Evolutionary conservation across 2,113 vertebrate genomes (phyloP).

Genomic region (Larimichthys polyactis): DNA sequence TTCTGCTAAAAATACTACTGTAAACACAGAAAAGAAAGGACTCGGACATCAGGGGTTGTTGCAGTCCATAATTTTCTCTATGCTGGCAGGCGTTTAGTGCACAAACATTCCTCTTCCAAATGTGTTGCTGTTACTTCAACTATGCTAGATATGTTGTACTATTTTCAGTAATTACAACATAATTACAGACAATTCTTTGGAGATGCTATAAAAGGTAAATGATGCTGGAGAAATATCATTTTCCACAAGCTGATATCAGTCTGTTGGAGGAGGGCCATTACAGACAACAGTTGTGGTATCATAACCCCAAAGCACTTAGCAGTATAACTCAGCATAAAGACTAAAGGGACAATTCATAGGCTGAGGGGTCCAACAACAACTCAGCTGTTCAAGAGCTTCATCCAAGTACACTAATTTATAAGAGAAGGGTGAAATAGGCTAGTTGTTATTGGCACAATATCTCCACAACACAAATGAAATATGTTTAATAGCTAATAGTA

Average conservation of each 20-base stretch:
- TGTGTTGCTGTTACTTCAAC: constrained; percentile 20
- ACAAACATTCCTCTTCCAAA: constrained; percentile 15
- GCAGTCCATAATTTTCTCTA: constrained; percentile 22
- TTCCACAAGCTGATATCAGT: constrained; percentile 41
- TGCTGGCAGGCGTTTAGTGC: background rate
- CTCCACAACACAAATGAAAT: constrained; percentile 14
- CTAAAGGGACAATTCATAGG: constrained; percentile 53
- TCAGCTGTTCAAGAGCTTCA: constrained; percentile 52
- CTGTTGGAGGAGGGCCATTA: constrained; percentile 36
- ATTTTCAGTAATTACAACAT: constrained; percentile 33
- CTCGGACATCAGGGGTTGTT: constrained; percentile 32
- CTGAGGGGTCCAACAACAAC: constrained; percentile 54
- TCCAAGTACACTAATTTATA: constrained; percentile 6
- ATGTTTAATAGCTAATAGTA: background rate
- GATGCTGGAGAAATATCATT: constrained; percentile 21
- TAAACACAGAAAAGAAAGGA: constrained; percentile 22
- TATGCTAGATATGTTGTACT: background rate
- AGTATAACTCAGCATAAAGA: constrained; percentile 37
- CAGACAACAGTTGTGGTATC: constrained; percentile 35
- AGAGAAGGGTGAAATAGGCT: background rate
- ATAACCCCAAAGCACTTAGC: constrained; percentile 40
- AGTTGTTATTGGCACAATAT: constrained; percentile 36
- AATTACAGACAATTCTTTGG: constrained; percentile 36
- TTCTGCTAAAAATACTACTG: constrained; percentile 57
- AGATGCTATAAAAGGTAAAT: constrained; percentile 41